Evolutionary conservation across 2,113 vertebrate species (phyloP), one percentile per base, ranked within the genome.

Genomic region (Tautogolabrus adspersus): DNA sequence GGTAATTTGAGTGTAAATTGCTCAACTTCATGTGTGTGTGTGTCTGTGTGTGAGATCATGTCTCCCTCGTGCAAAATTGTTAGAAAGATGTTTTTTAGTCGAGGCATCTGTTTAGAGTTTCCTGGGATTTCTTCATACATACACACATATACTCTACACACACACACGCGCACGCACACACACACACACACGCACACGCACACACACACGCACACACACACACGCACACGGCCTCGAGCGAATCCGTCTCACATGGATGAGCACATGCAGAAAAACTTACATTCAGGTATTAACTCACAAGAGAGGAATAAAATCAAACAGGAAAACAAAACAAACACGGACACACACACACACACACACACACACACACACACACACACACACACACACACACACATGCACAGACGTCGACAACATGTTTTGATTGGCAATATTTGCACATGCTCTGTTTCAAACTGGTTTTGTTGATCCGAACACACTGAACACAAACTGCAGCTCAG

Each of bases 111-210:
- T 73, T 72, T 19, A 52, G 30, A 57, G 22, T 77, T 77, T 66
- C 71, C n/a, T 57, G 62, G 72, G 78, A 72, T 72, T 73, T 49
- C 52, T 62, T 71, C 59, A 70, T 75, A 68, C 66, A 80, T 40
- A 10, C 57, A 47, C 3, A 56, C 58, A 44, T 6, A 49, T 5
- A 47, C 64, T 49, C n/a, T 34, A n/a, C n/a, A n/a, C n/a, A n/a
- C n/a, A n/a, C n/a, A n/a, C n/a, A n/a, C n/a, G n/a, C n/a, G n/a
- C n/a, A n/a, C n/a, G n/a, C n/a, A n/a, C n/a, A n/a, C n/a, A n/a
- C n/a, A n/a, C n/a, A n/a, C n/a, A n/a, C n/a, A n/a, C n/a, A n/a
- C n/a, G n/a, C n/a, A n/a, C n/a, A n/a, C n/a, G n/a, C n/a, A n/a
- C n/a, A n/a, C n/a, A n/a, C n/a, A n/a, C n/a, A n/a, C n/a, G n/a